Evolutionary conservation across 2,113 vertebrate genomes (phyloP), one percentile per base, ranked within the genome.

Genomic region (Atlantisia rogersi): DNA sequence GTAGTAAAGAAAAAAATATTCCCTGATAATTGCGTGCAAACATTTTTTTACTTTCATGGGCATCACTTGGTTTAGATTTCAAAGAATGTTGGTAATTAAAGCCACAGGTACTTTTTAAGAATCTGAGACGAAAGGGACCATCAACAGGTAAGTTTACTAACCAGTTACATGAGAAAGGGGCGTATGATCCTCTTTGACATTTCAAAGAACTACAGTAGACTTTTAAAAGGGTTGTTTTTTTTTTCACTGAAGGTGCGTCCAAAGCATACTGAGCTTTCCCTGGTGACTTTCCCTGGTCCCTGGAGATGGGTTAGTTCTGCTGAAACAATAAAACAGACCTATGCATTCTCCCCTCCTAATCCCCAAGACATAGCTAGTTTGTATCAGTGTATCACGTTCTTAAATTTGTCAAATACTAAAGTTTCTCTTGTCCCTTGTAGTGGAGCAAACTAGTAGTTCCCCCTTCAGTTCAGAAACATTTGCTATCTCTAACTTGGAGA

Each of bases 401-500:
- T 32, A 56, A 40, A 3, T 76, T 85, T 87, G 25, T 65, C 42
- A 76, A 89, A 82, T 89, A 39, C 40, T 62, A 7, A 71, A 26
- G 24, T 62, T 88, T 60, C 29, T 60, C 21, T 77, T 86, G 84
- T 68, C 74, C 15, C 37, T 52, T 46, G 55, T 39, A 12, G 59
- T 42, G 68, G 24, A 63, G 67, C 35, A 91, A 92, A 82, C 46
- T 40, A 44, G 35, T 40, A 44, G 35, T 62, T 59, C 58, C 12
- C 11, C 37, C 44, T 79, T 74, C 65, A 55, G 74, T 82, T 94
- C 46, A 91, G 96, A 89, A 94, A 87, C 50, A 55, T 82, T 87
- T 92, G 67, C 92, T 96, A 96, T 97, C 95, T 97, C 92, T 95
- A 96, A 97, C 73, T 96, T 96, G 92, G 96, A 95, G 96, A 97